A percentile compares a stretch with the other conserved stretches of the same genome.
These are phyloP conservation scores for Megalops atlanticus DNA, from an alignment of 2,113 vertebrate genomes.

Conservation along the genomic window DNA sequence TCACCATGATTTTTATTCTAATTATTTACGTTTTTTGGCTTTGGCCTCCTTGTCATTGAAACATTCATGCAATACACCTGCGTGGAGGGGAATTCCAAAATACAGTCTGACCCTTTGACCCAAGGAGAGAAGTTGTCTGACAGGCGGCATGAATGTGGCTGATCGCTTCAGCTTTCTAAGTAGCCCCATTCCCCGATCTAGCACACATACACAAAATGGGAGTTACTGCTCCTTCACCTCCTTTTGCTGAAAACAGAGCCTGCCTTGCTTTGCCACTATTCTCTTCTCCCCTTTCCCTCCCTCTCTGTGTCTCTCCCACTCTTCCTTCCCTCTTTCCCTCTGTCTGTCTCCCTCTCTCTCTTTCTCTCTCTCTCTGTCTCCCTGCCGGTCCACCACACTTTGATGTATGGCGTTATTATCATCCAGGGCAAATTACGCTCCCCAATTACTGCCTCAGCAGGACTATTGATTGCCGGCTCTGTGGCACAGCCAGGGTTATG, in stretches of 20 bases:
- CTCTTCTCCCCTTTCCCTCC: not conserved
- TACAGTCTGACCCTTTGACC: not conserved
- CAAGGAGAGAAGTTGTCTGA: not conserved
- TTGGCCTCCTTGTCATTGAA: not conserved
- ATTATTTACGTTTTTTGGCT: constrained; percentile 13
- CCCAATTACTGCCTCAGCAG: constrained; percentile 11
- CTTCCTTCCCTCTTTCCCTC: not conserved
- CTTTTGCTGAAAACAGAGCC: too few species aligned
- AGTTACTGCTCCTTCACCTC: not conserved
- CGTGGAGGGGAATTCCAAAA: not conserved
- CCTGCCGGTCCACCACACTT: not conserved
- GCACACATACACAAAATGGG: constrained; percentile 34
- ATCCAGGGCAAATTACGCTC: constrained; percentile 23
- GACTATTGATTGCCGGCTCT: constrained; percentile 18
- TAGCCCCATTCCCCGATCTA: not conserved
- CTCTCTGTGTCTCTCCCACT: not conserved
- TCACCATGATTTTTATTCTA: too few species aligned
- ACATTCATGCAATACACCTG: not conserved
- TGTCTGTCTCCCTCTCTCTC: not conserved
- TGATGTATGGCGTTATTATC: constrained; percentile 32
- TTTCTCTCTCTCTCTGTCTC: constrained; percentile 9
- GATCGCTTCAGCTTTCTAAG: not conserved
- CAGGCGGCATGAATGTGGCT: not conserved
- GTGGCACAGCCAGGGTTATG: constrained; percentile 4
- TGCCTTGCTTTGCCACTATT: too few species aligned